Base-by-base conservation (phyloP, 2,797 vertebrate species). In the Lepidocolaptes lacrymiger region DNA sequence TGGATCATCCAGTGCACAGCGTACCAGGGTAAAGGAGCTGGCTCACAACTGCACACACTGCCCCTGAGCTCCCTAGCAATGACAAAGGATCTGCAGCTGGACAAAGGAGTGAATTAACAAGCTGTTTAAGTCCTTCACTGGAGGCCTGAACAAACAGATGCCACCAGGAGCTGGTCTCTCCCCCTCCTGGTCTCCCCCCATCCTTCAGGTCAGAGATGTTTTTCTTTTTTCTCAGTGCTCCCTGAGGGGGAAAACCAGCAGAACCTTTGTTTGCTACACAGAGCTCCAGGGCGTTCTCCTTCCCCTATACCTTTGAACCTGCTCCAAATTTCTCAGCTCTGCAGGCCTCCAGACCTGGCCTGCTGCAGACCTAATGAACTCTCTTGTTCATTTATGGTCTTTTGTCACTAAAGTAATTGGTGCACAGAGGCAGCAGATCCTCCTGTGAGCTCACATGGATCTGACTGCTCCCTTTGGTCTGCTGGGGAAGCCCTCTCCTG, bases 311-410 rank as follows among this genome's bases (percentile, higher is more conserved):
- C 85, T 96, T 86, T 90, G 91, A 95, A 93, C 48, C 36, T 3
- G 5, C 62, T 96, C 91, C 91, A 96, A 79, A 68, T 36, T 41
- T 86, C 79, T 92, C 91, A 86, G 79, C 82, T 49, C 73, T 76
- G 59, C 63, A 84, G 85, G 85, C 71, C 71, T 91, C 69, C 85
- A 76, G 72, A 59, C 66, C 66, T 54, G 34, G 73, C 73, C 74
- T 88, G 71, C 69, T 81, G 79, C 10, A 8, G 71, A 63, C 59
- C 73, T 95, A 93, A 94, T 97, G 96, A 96, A 94, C 59, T 90
- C 87, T 54, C 80, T 92, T 95, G 94, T 79, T 96, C 91, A 78
- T 93, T 94, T 96, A 84, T 12, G 91, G 94, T 91, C 79, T 81
- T 86, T 80, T 95, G 92, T 94, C 85, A 86, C 75, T 92, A 94